Evolutionary conservation across 1,140 invertebrate genomes (phyloP).

Genomic region (Drosophila equinoxialis): DNA sequence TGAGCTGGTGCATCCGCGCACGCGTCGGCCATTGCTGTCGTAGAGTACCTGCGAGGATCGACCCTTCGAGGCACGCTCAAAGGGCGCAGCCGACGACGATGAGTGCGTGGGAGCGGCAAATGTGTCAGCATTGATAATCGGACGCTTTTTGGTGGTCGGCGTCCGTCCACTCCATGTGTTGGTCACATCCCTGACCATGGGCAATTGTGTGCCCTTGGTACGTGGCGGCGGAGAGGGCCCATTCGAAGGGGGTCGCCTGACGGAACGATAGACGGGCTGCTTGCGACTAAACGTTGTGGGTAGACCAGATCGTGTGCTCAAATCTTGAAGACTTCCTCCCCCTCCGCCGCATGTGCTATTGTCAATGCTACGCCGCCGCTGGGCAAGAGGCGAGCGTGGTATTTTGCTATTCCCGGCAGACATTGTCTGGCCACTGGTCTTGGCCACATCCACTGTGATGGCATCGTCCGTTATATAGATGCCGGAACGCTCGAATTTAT

Average conservation of each 20-base stretch:
- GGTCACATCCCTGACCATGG: constrained; percentile 83
- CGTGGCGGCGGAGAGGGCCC: constrained; percentile 21
- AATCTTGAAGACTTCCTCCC: constrained; percentile 70
- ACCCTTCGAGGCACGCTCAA: constrained; percentile 86
- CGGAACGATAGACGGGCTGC: constrained; percentile 73
- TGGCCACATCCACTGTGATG: constrained; percentile 87
- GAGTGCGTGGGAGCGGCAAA: constrained; percentile 84
- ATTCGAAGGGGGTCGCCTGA: constrained; percentile 46
- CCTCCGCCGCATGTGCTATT: constrained; percentile 63
- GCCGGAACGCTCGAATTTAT: constrained; percentile 77
- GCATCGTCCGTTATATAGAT: constrained; percentile 84
- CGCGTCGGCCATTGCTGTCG: constrained; percentile 85
- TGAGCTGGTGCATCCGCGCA: constrained; percentile 79
- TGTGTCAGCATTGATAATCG: constrained; percentile 87
- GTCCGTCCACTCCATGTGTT: constrained; percentile 89
- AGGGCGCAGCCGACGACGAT: constrained; percentile 68
- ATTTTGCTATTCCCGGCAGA: constrained; percentile 74
- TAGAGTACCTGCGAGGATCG: constrained; percentile 87
- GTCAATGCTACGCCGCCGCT: constrained; percentile 71
- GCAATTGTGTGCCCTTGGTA: constrained; percentile 79
- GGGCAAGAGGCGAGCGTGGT: constrained; percentile 68
- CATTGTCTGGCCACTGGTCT: constrained; percentile 86
- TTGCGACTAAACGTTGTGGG: constrained; percentile 60
- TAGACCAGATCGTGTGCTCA: constrained; percentile 55
- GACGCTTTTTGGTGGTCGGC: constrained; percentile 83